Base-by-base conservation (phyloP, 1,140 invertebrate species). In the Macrosteles quadrilineatus region DNA sequence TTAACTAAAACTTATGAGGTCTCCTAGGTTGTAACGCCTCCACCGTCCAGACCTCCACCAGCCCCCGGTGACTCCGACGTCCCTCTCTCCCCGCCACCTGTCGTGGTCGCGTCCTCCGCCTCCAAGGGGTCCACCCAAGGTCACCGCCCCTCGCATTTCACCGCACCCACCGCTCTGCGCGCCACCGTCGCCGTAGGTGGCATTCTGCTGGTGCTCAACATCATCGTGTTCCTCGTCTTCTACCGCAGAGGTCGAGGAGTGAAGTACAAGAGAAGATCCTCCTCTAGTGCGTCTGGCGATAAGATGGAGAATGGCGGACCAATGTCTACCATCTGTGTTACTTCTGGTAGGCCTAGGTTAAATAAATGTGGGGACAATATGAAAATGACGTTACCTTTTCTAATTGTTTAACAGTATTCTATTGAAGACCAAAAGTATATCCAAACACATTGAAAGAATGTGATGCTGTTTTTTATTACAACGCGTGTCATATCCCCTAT, bases 151-250 rank as follows among this genome's bases (percentile, higher is more conserved):
- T 6, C 32, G 32, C 4, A 36, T 14, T 36, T 14, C 27, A 75
- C 77, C 55, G 36, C 64, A 31, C 47, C 91, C 0, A 95, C 94
- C 0, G 93, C 93, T 0, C 80, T 97, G 6, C 93, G 91, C 77
- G 91, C 97, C 0, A 97, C 94, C 1, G 94, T 98, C 73, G 94
- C 94, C 19, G 95, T 98, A 67, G 96, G 73, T 17, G 72, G 73
- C 47, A 71, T 69, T 0, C 62, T 74, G 29, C 45, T 73, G 4
- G 40, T 75, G 27, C 83, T 97, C 6, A 97, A 97, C 78, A 90
- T 96, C 0, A 94, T 96, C 74, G 97, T 96, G 76, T 93, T 93
- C 47, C 94, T 93, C 2, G 92, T 97, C 0, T 97, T 96, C 76
- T 96, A 96, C 79, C 93, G 96, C 77, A 14, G 23, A 9, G 12